Percentiles rank a stretch among this genome's conserved stretches.
These are phyloP conservation scores for Bombus superbus DNA, from an alignment of 1,140 invertebrate genomes.

Conservation along the genomic window DNA sequence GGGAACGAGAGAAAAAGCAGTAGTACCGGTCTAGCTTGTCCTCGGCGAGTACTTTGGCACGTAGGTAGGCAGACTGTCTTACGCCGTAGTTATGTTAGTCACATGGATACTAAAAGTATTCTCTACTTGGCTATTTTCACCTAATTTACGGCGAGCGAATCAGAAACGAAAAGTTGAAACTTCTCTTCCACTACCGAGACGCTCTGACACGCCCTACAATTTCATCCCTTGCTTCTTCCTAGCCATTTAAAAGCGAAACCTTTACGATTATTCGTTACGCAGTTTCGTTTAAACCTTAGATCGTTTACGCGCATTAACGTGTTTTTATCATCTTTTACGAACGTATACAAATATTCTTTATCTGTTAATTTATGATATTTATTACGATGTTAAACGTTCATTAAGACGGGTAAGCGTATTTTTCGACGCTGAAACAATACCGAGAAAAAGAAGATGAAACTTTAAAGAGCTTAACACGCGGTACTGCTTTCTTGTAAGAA, in stretches of 20 bases:
- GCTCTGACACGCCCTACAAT: not conserved
- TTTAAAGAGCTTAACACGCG: not conserved
- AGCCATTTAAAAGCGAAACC: too few species aligned
- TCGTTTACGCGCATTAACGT: not conserved
- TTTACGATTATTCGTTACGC: not conserved
- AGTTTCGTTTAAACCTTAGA: not conserved
- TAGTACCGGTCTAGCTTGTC: constrained; percentile 68
- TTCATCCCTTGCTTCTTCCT: not conserved
- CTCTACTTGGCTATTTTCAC: constrained; percentile 50
- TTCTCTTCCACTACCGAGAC: not conserved
- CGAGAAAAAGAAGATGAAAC: too few species aligned
- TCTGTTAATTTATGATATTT: not conserved
- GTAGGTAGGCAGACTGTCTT: constrained; percentile 61
- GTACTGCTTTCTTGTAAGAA: too few species aligned
- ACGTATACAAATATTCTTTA: too few species aligned
- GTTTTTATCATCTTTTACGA: not conserved
- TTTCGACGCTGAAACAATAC: not conserved
- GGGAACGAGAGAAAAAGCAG: constrained; percentile 53
- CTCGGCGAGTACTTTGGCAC: constrained; percentile 62
- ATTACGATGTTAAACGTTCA: not conserved
- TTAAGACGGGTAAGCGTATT: not conserved
- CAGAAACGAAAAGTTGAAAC: constrained; percentile 32
- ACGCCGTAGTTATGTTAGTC: constrained; percentile 25
- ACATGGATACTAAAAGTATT: constrained; percentile 43
- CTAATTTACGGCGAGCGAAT: constrained; percentile 45